A percentile compares a stretch with the other conserved stretches of the same genome.
Evolutionary conservation across 2,113 vertebrate genomes (phyloP).

Genomic region (Anguilla japonica): DNA sequence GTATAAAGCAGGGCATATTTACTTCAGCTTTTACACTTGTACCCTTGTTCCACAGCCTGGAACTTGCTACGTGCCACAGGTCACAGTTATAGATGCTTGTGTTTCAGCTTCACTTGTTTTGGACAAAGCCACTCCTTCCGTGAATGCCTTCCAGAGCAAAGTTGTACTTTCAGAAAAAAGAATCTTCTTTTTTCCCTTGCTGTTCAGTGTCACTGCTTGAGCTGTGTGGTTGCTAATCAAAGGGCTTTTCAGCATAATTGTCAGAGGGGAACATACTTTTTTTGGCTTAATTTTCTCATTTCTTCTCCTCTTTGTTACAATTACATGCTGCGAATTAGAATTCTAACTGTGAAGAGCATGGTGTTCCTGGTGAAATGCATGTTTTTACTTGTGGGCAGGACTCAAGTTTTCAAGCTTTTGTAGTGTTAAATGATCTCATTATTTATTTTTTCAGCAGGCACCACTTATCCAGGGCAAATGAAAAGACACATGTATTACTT

Average conservation of each 20-base stretch:
- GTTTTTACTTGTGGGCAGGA: background rate
- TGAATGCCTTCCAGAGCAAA: background rate
- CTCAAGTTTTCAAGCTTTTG: background rate
- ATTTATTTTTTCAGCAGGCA: background rate
- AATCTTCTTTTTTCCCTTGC: background rate
- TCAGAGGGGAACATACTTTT: background rate
- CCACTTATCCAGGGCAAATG: too few species aligned
- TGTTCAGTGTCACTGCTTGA: background rate
- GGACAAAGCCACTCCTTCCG: background rate
- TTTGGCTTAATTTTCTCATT: background rate
- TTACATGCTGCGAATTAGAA: too few species aligned
- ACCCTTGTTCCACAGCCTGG: background rate
- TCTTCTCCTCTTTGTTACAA: too few species aligned
- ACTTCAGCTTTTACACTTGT: background rate
- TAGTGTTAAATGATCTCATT: background rate
- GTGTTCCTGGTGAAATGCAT: too few species aligned
- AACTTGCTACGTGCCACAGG: background rate
- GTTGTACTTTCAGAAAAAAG: background rate
- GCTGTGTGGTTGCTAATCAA: background rate
- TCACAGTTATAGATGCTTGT: background rate
- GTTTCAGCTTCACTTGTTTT: background rate
- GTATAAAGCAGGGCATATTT: background rate
- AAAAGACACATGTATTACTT: too few species aligned
- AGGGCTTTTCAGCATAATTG: background rate
- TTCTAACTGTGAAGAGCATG: too few species aligned